Base-by-base conservation (phyloP, 2,797 vertebrate species). In the Muraenolepis orangiensis region DNA sequence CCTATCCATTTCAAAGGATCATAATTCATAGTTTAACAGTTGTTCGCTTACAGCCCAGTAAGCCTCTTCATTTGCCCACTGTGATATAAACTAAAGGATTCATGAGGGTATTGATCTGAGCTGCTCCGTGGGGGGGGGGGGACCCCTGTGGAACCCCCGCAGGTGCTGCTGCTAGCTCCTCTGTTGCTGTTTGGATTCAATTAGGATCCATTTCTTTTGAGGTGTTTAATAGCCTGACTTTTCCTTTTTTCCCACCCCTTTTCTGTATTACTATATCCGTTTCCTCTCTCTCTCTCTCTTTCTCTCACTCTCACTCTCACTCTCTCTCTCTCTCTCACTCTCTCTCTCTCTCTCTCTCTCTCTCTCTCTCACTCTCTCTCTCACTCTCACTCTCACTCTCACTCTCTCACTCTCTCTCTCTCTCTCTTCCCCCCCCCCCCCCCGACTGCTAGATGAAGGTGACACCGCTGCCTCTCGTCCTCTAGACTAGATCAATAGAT, bases 361-460 rank as follows among this genome's bases (percentile, higher is more conserved):
- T 78, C 69, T n/a, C 74, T 79, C 84, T 80, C 84, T 75, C 70
- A 88, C 70, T 87, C 84, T 79, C 87, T 66, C 79, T 78, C 69
- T n/a, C 74, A 78, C 84, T 80, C 84, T 75, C 70, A 88, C 70
- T 87, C 84, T 79, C 87, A 64, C 69, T n/a, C 74, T 79, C 84
- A 79, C 84, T 75, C 70, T 88, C 70, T 87, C 84, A 78, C 87
- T 66, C 79, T 78, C 69, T n/a, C 74, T 79, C 84, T 80, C 84
- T 75, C 70, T 88, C 70, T 87, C 84, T 79, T 88, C 66, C n/a
- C n/a, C n/a, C n/a, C n/a, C n/a, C n/a, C n/a, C n/a, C n/a, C n/a
- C n/a, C 88, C 89, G 85, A 87, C 85, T 85, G 84, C 85, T 87
- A 84, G 79, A 86, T 72, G 76, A 91, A 91, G 91, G 89, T 91